Conservation (phyloP, 1,140 invertebrate genomes). For the Drosophila lini region DNA sequence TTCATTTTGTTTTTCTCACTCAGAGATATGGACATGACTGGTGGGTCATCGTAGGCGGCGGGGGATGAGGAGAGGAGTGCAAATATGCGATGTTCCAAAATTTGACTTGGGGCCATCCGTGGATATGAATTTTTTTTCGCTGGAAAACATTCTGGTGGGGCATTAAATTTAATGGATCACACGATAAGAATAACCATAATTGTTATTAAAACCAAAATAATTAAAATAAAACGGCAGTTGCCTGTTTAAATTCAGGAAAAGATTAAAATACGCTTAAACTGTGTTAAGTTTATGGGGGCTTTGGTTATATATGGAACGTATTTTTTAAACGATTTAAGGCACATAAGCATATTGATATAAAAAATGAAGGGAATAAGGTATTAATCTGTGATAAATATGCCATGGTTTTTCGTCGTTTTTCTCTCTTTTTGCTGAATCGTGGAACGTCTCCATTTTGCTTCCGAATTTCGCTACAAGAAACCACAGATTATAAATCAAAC, state of each 20-base stretch:
- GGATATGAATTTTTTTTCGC: slow-evolving; percentile 16
- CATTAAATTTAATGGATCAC: slow-evolving; percentile 44
- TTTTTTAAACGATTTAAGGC: neutral
- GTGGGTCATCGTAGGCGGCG: slow-evolving; percentile 3
- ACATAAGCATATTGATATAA: neutral
- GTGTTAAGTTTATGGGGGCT: neutral
- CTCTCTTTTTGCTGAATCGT: neutral
- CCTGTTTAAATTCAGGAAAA: slow-evolving; percentile 8
- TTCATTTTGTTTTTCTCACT: slow-evolving; percentile 27
- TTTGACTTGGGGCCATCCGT: slow-evolving; percentile 14
- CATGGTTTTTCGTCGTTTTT: too few relatives aligned
- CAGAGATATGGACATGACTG: slow-evolving; percentile 45
- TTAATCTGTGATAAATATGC: neutral
- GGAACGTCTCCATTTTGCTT: neutral
- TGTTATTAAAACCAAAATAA: slow-evolving; percentile 19
- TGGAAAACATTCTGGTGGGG: slow-evolving; percentile 1
- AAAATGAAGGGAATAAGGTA: neutral
- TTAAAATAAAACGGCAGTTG: slow-evolving; percentile 22
- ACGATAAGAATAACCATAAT: slow-evolving; percentile 19
- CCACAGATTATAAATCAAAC: slow-evolving; percentile 37
- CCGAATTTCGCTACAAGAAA: neutral
- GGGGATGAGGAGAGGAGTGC: neutral
- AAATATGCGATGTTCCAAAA: slow-evolving; percentile 32
- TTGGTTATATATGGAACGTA: neutral
- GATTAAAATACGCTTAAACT: slow-evolving; percentile 1